Evolutionary conservation across 2,888 invertebrate species (phyloP).

Genomic region (Hirtodrosophila histrioides): DNA sequence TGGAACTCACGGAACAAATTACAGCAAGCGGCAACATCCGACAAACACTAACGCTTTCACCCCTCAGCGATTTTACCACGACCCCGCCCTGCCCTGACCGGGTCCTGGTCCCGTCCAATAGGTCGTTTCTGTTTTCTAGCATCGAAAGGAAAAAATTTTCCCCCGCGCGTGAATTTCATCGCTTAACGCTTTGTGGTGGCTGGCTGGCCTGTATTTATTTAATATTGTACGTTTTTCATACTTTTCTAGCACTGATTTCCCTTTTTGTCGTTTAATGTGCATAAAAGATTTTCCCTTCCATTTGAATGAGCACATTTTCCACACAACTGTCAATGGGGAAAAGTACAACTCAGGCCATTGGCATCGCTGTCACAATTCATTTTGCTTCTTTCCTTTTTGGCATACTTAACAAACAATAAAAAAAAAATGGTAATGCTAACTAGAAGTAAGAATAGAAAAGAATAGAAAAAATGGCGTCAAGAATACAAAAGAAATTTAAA

Average conservation of each 20-base stretch:
- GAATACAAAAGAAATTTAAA: constrained; percentile 38
- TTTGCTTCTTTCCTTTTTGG: constrained; percentile 52
- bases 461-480: constrained; percentile 42
- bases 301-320: constrained; percentile 78
- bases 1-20: constrained; percentile 19
- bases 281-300: constrained; percentile 80
- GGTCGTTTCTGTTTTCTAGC: constrained; percentile 28
- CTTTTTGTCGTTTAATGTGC: constrained; percentile 80
- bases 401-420: constrained; percentile 65
- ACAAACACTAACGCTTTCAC: constrained; percentile 33
- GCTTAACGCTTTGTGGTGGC: constrained; percentile 75
- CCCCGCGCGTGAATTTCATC: constrained; percentile 74
- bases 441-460: constrained; percentile 23
- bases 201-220: constrained; percentile 68
- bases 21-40: constrained; percentile 12
- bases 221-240: constrained; percentile 76
- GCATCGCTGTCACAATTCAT: constrained; percentile 64
- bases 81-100: background rate
- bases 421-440: constrained; percentile 53
- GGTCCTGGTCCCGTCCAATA: constrained; percentile 21
- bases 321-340: constrained; percentile 75
- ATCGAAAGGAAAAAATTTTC: constrained; percentile 33
- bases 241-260: constrained; percentile 76
- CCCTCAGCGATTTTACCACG: constrained; percentile 30
- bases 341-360: constrained; percentile 43